Evolutionary conservation across 2,113 vertebrate species (phyloP).

Genomic region (Amblyopsis rosae): DNA sequence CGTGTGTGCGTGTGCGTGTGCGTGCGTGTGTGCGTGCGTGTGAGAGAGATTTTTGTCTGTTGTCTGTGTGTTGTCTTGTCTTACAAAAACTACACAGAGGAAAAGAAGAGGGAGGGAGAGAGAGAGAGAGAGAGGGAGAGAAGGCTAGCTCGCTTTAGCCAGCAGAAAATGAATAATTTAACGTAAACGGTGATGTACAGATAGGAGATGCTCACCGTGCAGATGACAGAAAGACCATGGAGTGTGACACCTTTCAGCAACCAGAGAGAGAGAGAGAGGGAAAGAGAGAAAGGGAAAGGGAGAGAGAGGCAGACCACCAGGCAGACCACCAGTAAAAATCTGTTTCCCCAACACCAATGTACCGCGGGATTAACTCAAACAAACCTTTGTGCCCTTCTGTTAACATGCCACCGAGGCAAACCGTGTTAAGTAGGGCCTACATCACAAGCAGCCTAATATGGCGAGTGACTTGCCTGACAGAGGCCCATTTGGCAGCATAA

Average conservation of each 20-base stretch:
- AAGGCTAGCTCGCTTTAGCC: not conserved
- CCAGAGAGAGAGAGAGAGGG: conserved; percentile 20
- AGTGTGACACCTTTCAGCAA: not conserved
- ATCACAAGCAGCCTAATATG: conserved; percentile 27
- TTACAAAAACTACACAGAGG: too few relatives aligned
- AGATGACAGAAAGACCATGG: too few relatives aligned
- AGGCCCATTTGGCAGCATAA: conserved; percentile 9
- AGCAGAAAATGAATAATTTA: too few relatives aligned
- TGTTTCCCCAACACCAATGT: conserved; percentile 26
- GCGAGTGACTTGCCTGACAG: conserved; percentile 33
- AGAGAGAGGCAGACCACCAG: not conserved
- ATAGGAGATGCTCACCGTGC: too few relatives aligned
- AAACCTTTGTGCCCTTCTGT: not conserved
- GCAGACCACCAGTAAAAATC: conserved; percentile 10
- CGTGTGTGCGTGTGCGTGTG: not conserved
- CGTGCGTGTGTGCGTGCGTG: not conserved
- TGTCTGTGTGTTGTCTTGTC: not conserved
- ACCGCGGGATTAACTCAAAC: conserved; percentile 29
- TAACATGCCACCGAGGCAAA: not conserved
- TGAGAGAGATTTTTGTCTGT: not conserved
- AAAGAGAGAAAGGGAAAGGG: not conserved
- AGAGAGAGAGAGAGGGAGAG: conserved; percentile 3
- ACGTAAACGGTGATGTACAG: too few relatives aligned
- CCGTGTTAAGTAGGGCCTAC: conserved; percentile 39
- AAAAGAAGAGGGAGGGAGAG: too few relatives aligned